phyloP scores from a whole-genome alignment of 2,888 invertebrate genomes.

The Caenorhabditis doughertyi region DNA sequence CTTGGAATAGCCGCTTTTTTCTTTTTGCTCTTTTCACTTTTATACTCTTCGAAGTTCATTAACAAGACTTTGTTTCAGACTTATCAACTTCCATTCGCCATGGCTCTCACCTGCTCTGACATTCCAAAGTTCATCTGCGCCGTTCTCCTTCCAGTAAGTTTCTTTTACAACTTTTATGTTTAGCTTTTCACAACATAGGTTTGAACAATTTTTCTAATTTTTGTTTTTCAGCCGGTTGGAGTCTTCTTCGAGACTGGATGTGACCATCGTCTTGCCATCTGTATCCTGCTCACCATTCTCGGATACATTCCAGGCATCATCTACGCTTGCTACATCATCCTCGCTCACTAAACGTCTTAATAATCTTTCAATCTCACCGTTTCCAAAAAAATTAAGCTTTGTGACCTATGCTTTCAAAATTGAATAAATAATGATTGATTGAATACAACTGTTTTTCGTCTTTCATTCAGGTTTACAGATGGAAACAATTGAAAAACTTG shows the following conservation, averaged over 20 bases:
- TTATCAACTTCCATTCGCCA: slow-evolving; percentile 24
- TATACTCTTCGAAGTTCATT: not conserved
- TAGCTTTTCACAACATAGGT: not conserved
- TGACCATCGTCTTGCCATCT: slow-evolving; percentile 72
- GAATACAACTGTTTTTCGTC: not conserved
- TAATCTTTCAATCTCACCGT: slow-evolving; percentile 6
- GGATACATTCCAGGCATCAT: slow-evolving; percentile 77
- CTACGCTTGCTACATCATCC: slow-evolving; percentile 66
- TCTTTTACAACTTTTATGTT: not conserved
- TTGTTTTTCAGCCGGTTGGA: slow-evolving; percentile 71
- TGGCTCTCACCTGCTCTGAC: slow-evolving; percentile 72
- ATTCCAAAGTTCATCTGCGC: slow-evolving; percentile 73
- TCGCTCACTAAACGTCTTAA: slow-evolving; percentile 44
- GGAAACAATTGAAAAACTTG: not conserved
- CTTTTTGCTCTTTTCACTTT: not conserved
- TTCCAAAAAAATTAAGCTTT: slow-evolving; percentile 13
- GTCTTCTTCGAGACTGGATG: slow-evolving; percentile 76
- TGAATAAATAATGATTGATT: slow-evolving; percentile 22
- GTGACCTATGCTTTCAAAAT: not conserved
- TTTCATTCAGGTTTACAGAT: not conserved
- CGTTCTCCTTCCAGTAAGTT: slow-evolving; percentile 69
- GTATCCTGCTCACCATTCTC: slow-evolving; percentile 74
- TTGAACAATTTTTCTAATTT: not conserved
- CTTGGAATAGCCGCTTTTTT: not conserved
- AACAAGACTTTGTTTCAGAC: not conserved